Conservation (phyloP, 1,140 invertebrate species). For the Chlorops oryzae region DNA sequence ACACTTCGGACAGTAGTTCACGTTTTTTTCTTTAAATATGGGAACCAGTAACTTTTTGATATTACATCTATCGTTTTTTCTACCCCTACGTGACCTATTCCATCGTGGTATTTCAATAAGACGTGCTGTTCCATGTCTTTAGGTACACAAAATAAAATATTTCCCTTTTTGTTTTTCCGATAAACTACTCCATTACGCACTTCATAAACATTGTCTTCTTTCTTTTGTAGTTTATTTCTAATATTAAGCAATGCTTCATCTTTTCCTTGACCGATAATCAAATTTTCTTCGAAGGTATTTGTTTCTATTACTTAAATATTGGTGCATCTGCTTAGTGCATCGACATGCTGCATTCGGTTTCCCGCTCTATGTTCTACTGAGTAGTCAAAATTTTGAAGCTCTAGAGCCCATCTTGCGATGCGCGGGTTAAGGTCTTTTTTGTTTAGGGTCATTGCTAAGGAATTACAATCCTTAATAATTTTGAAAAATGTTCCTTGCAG, state of each 20-base stretch:
- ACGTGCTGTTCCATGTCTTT: conserved; percentile 21
- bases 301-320: conserved; percentile 9
- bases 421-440: conserved; percentile 42
- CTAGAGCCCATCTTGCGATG: conserved; percentile 38
- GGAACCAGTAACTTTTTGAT: conserved; percentile 28
- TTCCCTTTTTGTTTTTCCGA: conserved; percentile 4
- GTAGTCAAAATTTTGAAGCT: conserved; percentile 14
- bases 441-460: conserved; percentile 39
- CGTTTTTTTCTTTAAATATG: conserved; percentile 26
- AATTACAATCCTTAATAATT: conserved; percentile 46
- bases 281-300: conserved; percentile 19
- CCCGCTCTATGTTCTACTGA: conserved; percentile 15
- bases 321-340: conserved; percentile 21
- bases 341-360: conserved; percentile 35
- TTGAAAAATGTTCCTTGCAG: conserved; percentile 49
- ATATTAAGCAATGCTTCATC: conserved; percentile 41
- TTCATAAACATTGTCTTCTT: conserved; percentile 21
- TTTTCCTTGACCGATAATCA: conserved; percentile 18
- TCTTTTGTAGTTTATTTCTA: conserved; percentile 14
- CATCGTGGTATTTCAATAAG: conserved; percentile 24
- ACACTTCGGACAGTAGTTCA: conserved; percentile 28
- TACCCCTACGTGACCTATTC: conserved; percentile 29
- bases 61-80: conserved; percentile 26
- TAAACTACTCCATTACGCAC: conserved; percentile 10
- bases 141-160: conserved; percentile 30